A percentile compares a stretch with the other conserved stretches of the same genome.
Evolutionary conservation across 2,113 vertebrate genomes (phyloP).

Genomic region (Tetraodon nigroviridis): DNA sequence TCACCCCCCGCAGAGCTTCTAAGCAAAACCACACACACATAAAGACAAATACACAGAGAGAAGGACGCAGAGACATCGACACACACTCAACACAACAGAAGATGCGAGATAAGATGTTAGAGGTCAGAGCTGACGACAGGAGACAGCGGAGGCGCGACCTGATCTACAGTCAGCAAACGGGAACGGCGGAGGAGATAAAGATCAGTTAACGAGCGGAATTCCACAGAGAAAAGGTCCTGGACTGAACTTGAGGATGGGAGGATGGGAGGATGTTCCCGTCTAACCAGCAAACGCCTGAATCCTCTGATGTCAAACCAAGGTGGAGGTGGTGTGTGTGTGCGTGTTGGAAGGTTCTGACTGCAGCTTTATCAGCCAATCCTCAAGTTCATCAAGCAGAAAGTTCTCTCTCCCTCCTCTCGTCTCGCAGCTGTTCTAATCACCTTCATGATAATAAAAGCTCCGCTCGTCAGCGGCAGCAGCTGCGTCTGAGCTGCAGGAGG

Average conservation of each 20-base stretch:
- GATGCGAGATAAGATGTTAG: background rate
- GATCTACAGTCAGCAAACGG: conserved; percentile 1
- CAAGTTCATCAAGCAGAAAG: no score
- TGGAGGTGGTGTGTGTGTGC: no score
- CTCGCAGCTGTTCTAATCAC: no score
- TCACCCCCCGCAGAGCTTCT: conserved; percentile 94
- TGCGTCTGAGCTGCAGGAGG: background rate
- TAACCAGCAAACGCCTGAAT: no score
- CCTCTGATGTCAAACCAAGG: no score
- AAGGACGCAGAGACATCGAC: conserved; percentile 12
- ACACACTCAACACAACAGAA: conserved; percentile 2
- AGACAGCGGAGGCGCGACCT: no score
- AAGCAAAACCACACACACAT: conserved; percentile 63
- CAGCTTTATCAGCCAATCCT: no score
- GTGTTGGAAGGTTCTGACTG: no score
- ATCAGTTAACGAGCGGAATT: conserved; percentile 13
- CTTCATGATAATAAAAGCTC: no score
- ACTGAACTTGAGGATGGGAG: background rate
- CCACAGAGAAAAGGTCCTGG: background rate
- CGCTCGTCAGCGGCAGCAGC: background rate
- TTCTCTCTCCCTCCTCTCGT: no score
- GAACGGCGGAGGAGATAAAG: conserved; percentile 20
- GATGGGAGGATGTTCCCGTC: background rate
- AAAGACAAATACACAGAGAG: conserved; percentile 27
- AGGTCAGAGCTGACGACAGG: no score